Evolutionary conservation across 2,888 invertebrate species (phyloP), one percentile per base, ranked within the genome.

Genomic region (Polia nebulosa): DNA sequence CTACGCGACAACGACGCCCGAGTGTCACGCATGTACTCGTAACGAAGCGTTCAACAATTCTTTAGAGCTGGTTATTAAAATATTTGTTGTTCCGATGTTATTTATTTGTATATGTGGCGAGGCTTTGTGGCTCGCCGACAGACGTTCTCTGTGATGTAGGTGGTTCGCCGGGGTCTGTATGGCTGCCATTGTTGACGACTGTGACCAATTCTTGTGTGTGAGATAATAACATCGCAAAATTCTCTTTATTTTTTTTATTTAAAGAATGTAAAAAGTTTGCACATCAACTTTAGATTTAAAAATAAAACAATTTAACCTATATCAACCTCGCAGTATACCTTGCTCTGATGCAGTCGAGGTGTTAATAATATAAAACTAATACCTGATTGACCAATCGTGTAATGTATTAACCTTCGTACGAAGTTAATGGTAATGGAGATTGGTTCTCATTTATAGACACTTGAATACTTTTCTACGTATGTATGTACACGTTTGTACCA

Each of bases 1-100:
- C 71, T 73, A 71, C 79, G 85, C 87, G 84, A 80, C 88, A 74
- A 81, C 52, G 52, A 52, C 85, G 85, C 81, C 85, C 87, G 83
- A 86, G 91, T 90, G 93, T 92, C 93, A 92, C 90, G 91, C 91
- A 89, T 89, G 89, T 88, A 89, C 85, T 86, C 86, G 78, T 93
- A 92, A 91, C 88, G 89, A 89, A 91, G 90, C 91, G 91, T 92
- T 90, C 89, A 92, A 92, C 92, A 93, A 93, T 94, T 93, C 94
- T 92, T 91, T 91, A 87, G 92, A 92, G 91, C 90, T 93, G 94
- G 92, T 95, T 95, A 95, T 94, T 95, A 95, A 95, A 95, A 95
- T 95, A 95, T 95, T 95, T 95, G 95, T 95, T 94, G 94, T 95
- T 94, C 92, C 87, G 91, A 89, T 87, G 90, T 94, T 94, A 95